Evolutionary conservation across 2,113 vertebrate genomes (phyloP).

Genomic region (Triplophysa dalaica): DNA sequence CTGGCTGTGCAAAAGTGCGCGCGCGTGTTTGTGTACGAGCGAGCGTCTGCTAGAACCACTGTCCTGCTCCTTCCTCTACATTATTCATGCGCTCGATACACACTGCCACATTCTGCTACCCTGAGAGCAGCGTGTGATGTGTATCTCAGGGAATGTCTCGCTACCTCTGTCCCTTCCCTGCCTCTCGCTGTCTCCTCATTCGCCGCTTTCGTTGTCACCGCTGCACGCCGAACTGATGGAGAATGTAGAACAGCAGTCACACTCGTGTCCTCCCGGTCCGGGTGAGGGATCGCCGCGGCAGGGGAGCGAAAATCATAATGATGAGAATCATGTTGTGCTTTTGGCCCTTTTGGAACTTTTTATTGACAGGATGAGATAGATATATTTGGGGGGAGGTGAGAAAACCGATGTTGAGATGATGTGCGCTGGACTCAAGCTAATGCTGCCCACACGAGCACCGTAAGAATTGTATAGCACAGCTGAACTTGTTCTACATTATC

Average conservation of each 20-base stretch:
- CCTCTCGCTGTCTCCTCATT: slow-evolving; percentile 34
- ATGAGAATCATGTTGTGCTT: slow-evolving; percentile 2
- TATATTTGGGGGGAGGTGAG: neutral
- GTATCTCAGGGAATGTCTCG: slow-evolving; percentile 43
- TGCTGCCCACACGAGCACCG: slow-evolving; percentile 1
- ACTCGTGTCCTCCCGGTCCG: slow-evolving; percentile 20
- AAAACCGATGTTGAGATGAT: neutral
- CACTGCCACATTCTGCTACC: slow-evolving; percentile 54
- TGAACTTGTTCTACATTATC: too few species aligned
- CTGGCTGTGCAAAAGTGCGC: slow-evolving; percentile 47
- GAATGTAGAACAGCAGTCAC: slow-evolving; percentile 39
- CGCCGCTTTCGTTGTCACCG: slow-evolving; percentile 6
- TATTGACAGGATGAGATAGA: slow-evolving; percentile 8
- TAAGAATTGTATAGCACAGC: neutral
- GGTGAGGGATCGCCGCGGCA: neutral
- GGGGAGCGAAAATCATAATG: neutral
- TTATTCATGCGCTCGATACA: slow-evolving; percentile 57
- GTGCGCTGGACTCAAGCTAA: neutral
- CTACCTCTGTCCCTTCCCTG: slow-evolving; percentile 33
- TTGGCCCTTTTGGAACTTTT: neutral
- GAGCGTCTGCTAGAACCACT: slow-evolving; percentile 49
- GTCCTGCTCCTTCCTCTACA: slow-evolving; percentile 55
- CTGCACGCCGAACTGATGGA: slow-evolving; percentile 35
- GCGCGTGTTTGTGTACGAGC: slow-evolving; percentile 38
- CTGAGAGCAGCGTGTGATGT: slow-evolving; percentile 55